These are phyloP conservation scores for Stichopus chloronotus DNA, from an alignment of 35 echinoderm and acorn worm genomes.

Conservation along the genomic window DNA sequence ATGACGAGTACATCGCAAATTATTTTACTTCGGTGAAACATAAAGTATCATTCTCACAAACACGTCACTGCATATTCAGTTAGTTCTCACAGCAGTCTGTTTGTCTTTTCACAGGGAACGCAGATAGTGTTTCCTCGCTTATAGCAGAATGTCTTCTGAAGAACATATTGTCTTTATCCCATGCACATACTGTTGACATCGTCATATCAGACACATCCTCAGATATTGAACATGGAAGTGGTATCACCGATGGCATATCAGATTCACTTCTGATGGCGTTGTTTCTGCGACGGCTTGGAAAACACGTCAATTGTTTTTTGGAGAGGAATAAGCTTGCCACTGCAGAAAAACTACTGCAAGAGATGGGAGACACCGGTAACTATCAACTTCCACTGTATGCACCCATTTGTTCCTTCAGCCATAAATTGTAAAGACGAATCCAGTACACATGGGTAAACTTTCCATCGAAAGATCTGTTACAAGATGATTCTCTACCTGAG, in stretches of 20 bases:
- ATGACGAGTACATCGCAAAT: too few relatives aligned
- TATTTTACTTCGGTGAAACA: too few relatives aligned
- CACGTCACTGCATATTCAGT: too few relatives aligned
- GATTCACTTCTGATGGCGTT: conserved; percentile 78
- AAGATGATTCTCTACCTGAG: too few relatives aligned
- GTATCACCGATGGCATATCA: conserved; percentile 72
- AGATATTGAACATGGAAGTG: conserved; percentile 39
- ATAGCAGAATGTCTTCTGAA: conserved; percentile 75
- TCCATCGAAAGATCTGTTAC: too few relatives aligned
- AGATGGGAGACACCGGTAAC: background rate
- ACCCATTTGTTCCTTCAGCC: too few relatives aligned
- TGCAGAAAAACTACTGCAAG: background rate
- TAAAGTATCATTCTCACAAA: too few relatives aligned
- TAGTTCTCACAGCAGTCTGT: too few relatives aligned
- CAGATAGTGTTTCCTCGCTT: conserved; percentile 58
- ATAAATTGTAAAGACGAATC: too few relatives aligned
- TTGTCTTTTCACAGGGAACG: conserved; percentile 54
- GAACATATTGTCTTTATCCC: conserved; percentile 74
- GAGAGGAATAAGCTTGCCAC: conserved; percentile 4
- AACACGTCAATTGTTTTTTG: conserved; percentile 64
- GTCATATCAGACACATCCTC: conserved; percentile 70
- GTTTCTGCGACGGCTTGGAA: conserved; percentile 74
- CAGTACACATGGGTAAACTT: too few relatives aligned
- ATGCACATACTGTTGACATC: conserved; percentile 76
- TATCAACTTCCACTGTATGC: background rate